Evolutionary conservation across 2,797 vertebrate genomes (phyloP), one percentile per base, ranked within the genome.

Genomic region (Xenops minutus): DNA sequence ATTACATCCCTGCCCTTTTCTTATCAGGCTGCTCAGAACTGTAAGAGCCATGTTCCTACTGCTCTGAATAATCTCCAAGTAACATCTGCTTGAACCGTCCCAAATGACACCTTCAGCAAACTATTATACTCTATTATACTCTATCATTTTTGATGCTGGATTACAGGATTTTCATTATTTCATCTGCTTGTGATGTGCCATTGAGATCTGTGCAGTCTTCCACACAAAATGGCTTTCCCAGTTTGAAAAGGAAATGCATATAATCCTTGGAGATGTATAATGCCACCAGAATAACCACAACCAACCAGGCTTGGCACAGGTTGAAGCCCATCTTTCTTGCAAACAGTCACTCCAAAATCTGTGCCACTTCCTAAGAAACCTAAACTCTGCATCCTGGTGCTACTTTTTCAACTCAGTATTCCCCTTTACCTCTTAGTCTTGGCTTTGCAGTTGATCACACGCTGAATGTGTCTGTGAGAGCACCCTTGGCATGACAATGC

Each of bases 401-500:
- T 41, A 7, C 10, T 8, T 85, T 85, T 87, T 16, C 30, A 41
- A 10, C 6, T 22, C 15, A 18, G 15, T 8, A 7, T 27, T 8
- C 12, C 21, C 6, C 6, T 43, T 52, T 12, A 18, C 6, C 34
- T 56, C 14, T 52, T 5, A 26, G 43, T 17, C 9, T 44, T 12
- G 36, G 29, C 67, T 75, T 49, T 78, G 41, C 34, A 64, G 30
- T 4, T 0, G 1, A 39, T 24, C 4, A 3, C 29, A 29, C 3
- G 15, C 32, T 1, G 0, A 4, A 2, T 43, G 9, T 9, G 26
- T 32, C 52, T 1, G 1, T 5, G 5, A 51, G 12, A 79, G 14
- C 48, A 12, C 4, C 16, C 22, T 49, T 0, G 0, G n/a, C 8
- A 2, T 0, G 3, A 73, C 7, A 5, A 6, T 11, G 21, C 68